phyloP scores from a whole-genome alignment of 2,113 vertebrate species.

The Rhipidura dahli region DNA sequence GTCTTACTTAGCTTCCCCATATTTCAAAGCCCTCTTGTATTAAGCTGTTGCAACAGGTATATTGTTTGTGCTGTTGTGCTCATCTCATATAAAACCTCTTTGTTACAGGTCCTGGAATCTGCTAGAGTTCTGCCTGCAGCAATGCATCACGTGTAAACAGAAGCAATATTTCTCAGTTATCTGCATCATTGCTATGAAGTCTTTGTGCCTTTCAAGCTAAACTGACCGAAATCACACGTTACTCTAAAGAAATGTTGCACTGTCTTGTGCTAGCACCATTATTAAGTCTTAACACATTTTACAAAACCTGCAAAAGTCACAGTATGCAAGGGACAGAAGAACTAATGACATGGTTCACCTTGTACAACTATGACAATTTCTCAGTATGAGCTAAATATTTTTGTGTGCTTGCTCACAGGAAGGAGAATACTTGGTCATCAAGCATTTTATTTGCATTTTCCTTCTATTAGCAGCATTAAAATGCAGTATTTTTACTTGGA shows the following conservation, averaged over 20 bases:
- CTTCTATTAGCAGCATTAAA: neutral
- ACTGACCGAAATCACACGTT: neutral
- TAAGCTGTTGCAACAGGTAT: neutral
- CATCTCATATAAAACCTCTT: neutral
- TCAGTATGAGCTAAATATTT: neutral
- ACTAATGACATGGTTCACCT: neutral
- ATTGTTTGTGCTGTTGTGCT: neutral
- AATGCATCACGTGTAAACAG: fast-evolving
- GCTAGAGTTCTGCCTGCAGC: neutral
- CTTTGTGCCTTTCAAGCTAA: neutral
- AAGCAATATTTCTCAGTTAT: neutral
- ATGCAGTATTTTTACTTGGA: neutral
- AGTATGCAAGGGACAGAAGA: neutral
- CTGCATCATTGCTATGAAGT: neutral
- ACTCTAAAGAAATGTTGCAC: neutral
- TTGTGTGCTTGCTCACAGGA: neutral
- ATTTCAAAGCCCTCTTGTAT: neutral
- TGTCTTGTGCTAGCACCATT: neutral
- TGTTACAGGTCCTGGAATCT: neutral
- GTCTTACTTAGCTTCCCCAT: neutral
- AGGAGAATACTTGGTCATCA: neutral
- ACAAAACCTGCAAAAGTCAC: neutral
- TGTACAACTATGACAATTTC: neutral
- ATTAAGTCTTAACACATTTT: neutral
- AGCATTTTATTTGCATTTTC: neutral